Evolutionary conservation across 2,113 vertebrate genomes (phyloP).

Genomic region (Urocynchramus pylzowi): DNA sequence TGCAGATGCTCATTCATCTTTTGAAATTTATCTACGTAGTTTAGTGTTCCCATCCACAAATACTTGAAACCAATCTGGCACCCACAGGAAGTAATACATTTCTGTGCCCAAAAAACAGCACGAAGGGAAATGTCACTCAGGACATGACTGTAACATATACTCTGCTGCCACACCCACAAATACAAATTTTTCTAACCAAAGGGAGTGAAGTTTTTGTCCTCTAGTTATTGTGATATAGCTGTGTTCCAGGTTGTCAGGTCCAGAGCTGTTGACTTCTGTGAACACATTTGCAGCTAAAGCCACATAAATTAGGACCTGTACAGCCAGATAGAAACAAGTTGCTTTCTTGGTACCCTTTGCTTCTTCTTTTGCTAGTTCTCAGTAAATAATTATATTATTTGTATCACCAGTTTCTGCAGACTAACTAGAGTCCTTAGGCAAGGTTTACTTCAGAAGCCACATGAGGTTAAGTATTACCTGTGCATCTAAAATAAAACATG

Average conservation of each 20-base stretch:
- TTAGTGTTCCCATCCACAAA: neutral
- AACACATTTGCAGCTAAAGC: neutral
- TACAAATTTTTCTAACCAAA: neutral
- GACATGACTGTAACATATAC: neutral
- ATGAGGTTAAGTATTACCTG: neutral
- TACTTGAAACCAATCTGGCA: constrained; percentile 5
- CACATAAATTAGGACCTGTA: neutral
- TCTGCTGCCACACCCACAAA: neutral
- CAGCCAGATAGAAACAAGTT: neutral
- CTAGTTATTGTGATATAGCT: neutral
- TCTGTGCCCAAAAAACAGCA: neutral
- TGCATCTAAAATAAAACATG: neutral
- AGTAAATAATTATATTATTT: neutral
- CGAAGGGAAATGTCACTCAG: neutral
- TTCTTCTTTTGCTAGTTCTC: neutral
- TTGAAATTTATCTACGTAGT: constrained; percentile 49
- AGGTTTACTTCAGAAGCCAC: neutral
- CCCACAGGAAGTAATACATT: neutral
- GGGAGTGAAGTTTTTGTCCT: neutral
- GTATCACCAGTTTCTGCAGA: neutral
- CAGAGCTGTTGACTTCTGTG: neutral
- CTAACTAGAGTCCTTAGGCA: neutral
- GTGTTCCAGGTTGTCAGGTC: neutral
- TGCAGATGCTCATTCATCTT: constrained; percentile 42
- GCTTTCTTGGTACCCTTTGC: neutral